Conservation (phyloP, 2,797 vertebrate species). For the Hirundo rustica region DNA sequence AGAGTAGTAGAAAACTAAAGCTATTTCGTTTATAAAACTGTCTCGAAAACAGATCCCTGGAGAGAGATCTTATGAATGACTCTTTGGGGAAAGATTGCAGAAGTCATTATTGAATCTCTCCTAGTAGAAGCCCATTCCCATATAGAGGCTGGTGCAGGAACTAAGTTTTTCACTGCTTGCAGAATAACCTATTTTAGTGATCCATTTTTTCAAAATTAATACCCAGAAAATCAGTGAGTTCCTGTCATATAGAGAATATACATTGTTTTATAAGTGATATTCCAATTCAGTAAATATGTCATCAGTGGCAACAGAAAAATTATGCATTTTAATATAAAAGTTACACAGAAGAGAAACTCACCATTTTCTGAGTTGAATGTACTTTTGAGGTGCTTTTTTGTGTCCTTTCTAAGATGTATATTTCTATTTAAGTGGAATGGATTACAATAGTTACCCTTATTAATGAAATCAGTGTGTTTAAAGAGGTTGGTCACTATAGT, state of each 20-base stretch:
- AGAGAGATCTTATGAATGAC: neutral
- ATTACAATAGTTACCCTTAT: neutral
- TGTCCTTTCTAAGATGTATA: neutral
- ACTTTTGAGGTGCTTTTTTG: neutral
- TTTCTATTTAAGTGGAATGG: neutral
- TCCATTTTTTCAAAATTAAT: neutral
- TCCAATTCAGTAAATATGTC: neutral
- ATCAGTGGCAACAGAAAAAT: neutral
- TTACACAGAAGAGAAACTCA: neutral
- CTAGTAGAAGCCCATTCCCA: neutral
- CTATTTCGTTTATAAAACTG: neutral
- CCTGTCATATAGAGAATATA: neutral
- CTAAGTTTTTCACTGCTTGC: neutral
- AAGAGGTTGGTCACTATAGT: neutral
- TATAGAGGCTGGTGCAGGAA: neutral
- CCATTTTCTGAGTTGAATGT: neutral
- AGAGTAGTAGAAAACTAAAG: neutral
- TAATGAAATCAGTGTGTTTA: neutral
- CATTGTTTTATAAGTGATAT: neutral
- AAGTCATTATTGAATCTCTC: neutral
- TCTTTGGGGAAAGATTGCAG: neutral
- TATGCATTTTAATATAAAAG: neutral
- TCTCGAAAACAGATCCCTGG: neutral
- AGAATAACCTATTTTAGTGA: neutral
- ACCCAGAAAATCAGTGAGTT: neutral